Evolutionary conservation across 2,888 invertebrate species (phyloP).

Genomic region (Nemotelus nigrinus): DNA sequence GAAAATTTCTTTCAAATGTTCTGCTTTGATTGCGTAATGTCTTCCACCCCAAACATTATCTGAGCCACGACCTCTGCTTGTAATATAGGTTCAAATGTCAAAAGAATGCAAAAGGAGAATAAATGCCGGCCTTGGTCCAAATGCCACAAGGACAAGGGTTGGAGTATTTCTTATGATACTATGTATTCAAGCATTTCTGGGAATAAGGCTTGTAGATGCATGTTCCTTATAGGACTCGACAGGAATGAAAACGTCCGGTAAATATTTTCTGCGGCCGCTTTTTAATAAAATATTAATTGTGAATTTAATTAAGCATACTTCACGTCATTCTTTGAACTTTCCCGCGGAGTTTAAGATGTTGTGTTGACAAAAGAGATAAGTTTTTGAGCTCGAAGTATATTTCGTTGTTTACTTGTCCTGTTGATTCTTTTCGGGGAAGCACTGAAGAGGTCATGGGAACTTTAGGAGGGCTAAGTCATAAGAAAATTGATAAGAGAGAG

Average conservation of each 20-base stretch:
- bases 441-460: neutral
- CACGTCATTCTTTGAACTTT: constrained; percentile 57
- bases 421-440: neutral
- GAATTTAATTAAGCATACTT: constrained; percentile 61
- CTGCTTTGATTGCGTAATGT: too few relatives aligned
- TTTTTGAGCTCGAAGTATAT: neutral
- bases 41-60: too few relatives aligned
- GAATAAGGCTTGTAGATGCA: too few relatives aligned
- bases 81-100: too few relatives aligned
- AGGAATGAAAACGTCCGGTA: neutral
- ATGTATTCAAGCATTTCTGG: neutral
- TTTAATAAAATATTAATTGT: constrained; percentile 59
- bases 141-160: constrained; percentile 31
- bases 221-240: too few relatives aligned
- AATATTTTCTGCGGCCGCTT: constrained; percentile 7
- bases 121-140: neutral
- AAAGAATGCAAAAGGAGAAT: too few relatives aligned
- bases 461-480: neutral
- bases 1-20: too few relatives aligned
- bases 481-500: too few relatives aligned
- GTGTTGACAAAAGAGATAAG: constrained; percentile 40
- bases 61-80: too few relatives aligned
- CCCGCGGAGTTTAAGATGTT: neutral
- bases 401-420: constrained; percentile 15
- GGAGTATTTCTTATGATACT: neutral